A percentile compares a stretch with the other conserved stretches of the same genome.
Evolutionary conservation across 2,113 vertebrate genomes (phyloP).

Genomic region (Antigone vipio): DNA sequence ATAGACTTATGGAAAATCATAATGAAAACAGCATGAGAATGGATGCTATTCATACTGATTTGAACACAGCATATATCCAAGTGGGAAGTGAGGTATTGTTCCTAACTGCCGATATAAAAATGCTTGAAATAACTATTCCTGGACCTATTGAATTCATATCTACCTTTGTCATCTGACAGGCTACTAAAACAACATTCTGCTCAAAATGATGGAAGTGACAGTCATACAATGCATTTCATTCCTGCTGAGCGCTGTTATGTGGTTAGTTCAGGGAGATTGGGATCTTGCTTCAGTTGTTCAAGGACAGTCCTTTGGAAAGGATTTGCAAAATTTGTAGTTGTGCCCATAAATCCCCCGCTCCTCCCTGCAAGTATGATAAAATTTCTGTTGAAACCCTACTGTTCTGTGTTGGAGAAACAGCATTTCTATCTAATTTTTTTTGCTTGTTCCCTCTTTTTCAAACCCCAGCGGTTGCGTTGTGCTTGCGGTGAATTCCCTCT

Average conservation of each 20-base stretch:
- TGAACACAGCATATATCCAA: neutral
- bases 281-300: neutral
- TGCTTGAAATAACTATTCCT: slow-evolving; percentile 40
- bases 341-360: neutral
- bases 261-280: neutral
- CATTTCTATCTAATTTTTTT: neutral
- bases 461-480: neutral
- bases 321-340: neutral
- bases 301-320: neutral
- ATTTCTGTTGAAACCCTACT: neutral
- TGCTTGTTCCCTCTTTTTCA: neutral
- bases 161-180: slow-evolving; percentile 54
- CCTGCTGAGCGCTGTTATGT: neutral
- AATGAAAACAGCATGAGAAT: slow-evolving; percentile 11
- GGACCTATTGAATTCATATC: slow-evolving; percentile 53
- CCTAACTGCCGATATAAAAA: neutral
- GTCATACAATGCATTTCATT: slow-evolving; percentile 19
- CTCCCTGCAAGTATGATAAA: neutral
- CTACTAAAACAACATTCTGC: slow-evolving; percentile 54
- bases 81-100: slow-evolving; percentile 17
- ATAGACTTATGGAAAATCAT: neutral
- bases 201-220: slow-evolving; percentile 32
- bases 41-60: neutral
- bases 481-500: neutral
- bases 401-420: neutral